A percentile compares a stretch with the other conserved stretches of the same genome.
phyloP scores from a whole-genome alignment of 2,888 invertebrate species.

The Limnephilus marmoratus region DNA sequence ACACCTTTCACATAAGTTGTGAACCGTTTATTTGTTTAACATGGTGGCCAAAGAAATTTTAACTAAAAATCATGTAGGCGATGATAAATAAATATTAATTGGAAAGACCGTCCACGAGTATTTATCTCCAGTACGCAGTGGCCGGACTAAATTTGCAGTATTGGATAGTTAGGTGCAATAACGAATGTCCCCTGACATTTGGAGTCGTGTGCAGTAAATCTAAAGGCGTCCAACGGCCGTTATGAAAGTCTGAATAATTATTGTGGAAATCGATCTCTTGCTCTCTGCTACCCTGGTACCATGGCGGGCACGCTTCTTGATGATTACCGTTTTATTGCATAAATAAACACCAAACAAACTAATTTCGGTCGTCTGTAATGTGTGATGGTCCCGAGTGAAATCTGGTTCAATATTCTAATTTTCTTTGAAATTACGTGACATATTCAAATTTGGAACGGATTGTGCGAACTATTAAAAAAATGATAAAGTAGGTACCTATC shows the following conservation, averaged over 20 bases:
- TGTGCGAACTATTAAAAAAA: too few relatives aligned
- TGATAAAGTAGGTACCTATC: too few relatives aligned
- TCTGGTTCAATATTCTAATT: too few relatives aligned
- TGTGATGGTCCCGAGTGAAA: too few relatives aligned
- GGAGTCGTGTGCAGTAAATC: conserved; percentile 63
- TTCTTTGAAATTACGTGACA: too few relatives aligned
- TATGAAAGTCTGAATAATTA: conserved; percentile 58
- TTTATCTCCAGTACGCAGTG: background rate
- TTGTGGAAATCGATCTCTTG: conserved; percentile 49
- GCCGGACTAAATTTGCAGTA: conserved; percentile 58
- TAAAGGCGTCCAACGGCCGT: conserved; percentile 50
- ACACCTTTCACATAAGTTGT: too few relatives aligned
- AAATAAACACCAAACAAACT: background rate
- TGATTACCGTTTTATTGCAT: background rate
- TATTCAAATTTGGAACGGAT: too few relatives aligned
- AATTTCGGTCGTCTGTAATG: too few relatives aligned
- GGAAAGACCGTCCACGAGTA: background rate
- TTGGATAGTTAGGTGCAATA: conserved; percentile 57
- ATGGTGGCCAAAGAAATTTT: background rate
- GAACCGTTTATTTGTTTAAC: too few relatives aligned
- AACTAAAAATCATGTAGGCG: background rate
- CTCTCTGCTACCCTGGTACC: background rate
- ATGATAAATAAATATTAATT: background rate
- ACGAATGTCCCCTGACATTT: conserved; percentile 63
- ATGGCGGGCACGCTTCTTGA: background rate